A percentile compares a stretch with the other conserved stretches of the same genome.
Evolutionary conservation across 1,140 invertebrate genomes (phyloP).

Genomic region (Ostrea edulis): DNA sequence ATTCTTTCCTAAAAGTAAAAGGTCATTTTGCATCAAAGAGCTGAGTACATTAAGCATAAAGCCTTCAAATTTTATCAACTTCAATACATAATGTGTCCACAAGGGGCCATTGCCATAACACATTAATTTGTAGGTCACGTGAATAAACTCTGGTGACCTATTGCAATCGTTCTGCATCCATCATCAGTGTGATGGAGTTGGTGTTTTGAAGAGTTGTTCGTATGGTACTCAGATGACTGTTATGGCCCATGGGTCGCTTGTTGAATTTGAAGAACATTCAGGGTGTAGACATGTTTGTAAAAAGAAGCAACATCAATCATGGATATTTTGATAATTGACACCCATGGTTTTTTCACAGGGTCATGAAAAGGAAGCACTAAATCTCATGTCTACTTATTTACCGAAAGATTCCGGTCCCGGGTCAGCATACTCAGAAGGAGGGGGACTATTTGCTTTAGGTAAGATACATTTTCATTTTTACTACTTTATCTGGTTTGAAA

Average conservation of each 20-base stretch:
- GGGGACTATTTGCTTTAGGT: conserved; percentile 96
- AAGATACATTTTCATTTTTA: conserved; percentile 14
- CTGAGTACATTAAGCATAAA: too few relatives aligned
- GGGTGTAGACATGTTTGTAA: not conserved
- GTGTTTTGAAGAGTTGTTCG: too few relatives aligned
- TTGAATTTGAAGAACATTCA: not conserved
- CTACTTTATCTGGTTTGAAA: not conserved
- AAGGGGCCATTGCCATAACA: too few relatives aligned
- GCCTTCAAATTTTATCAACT: too few relatives aligned
- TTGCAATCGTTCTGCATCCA: too few relatives aligned
- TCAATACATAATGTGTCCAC: too few relatives aligned
- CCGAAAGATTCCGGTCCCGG: conserved; percentile 93
- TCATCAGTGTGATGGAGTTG: too few relatives aligned
- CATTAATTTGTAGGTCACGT: too few relatives aligned
- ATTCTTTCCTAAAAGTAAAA: not conserved
- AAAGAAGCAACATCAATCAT: not conserved
- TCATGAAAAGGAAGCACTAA: conserved; percentile 86
- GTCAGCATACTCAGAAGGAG: conserved; percentile 98
- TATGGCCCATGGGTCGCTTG: too few relatives aligned
- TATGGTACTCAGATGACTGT: too few relatives aligned
- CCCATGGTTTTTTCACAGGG: conserved; percentile 73
- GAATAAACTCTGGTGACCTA: too few relatives aligned
- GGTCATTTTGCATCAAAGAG: too few relatives aligned
- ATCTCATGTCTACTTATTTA: conserved; percentile 98
- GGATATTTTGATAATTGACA: not conserved